Percentiles rank a stretch among this genome's conserved stretches.
Evolutionary conservation across 2,113 vertebrate genomes (phyloP).

Genomic region (Melozone crissalis): DNA sequence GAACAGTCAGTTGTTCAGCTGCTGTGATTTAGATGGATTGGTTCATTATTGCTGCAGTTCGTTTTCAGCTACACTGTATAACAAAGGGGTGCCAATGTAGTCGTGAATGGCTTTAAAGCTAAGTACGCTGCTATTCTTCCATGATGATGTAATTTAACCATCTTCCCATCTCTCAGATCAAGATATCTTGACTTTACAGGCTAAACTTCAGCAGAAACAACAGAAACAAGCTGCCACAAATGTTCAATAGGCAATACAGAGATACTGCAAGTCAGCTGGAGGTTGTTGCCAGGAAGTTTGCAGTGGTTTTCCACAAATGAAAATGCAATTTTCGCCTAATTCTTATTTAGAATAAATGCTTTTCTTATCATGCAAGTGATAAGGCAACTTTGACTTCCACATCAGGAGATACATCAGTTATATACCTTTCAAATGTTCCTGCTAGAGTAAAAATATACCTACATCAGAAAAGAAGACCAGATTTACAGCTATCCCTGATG

Average conservation of each 20-base stretch:
- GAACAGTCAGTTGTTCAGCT: conserved; percentile 68
- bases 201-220: neutral
- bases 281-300: neutral
- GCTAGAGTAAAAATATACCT: neutral
- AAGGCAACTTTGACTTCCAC: neutral
- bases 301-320: neutral
- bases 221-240: conserved; percentile 21
- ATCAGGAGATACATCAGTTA: neutral
- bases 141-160: conserved; percentile 56
- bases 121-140: conserved; percentile 53
- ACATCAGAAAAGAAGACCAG: neutral
- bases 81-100: conserved; percentile 65
- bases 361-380: neutral
- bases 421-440: neutral
- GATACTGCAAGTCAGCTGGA: neutral
- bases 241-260: neutral
- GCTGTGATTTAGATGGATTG: conserved; percentile 68
- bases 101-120: conserved; percentile 60
- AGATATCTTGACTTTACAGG: conserved; percentile 30
- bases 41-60: conserved; percentile 68
- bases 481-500: neutral
- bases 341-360: neutral
- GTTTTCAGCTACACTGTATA: conserved; percentile 66
- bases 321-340: neutral
- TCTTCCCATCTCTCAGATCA: neutral